These are phyloP conservation scores for Himalopsyche anomala DNA, from an alignment of 2,888 invertebrate genomes.

Conservation along the genomic window DNA sequence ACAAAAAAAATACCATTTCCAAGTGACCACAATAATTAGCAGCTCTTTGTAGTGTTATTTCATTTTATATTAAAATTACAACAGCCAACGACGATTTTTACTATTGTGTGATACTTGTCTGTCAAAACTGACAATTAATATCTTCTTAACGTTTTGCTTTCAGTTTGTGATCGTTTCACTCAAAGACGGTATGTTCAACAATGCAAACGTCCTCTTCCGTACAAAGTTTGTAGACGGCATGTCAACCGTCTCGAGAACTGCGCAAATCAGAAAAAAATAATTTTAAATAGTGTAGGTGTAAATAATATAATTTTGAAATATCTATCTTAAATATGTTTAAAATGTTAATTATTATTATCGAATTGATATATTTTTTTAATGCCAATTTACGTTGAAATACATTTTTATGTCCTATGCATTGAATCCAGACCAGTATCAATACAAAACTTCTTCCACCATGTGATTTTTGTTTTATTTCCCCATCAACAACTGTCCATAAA, in stretches of 20 bases:
- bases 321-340: not conserved
- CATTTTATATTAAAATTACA: no score
- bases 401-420: not conserved
- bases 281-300: conserved; percentile 12
- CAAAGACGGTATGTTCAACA: conserved; percentile 99
- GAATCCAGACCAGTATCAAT: not conserved
- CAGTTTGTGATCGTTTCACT: conserved; percentile 98
- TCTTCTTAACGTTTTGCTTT: conserved; percentile 66
- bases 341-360: not conserved
- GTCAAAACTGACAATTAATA: not conserved
- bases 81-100: no score
- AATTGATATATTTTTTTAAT: conserved; percentile 40
- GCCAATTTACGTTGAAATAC: not conserved
- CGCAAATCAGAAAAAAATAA: conserved; percentile 62
- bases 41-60: no score
- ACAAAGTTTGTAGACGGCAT: conserved; percentile 97
- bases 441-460: not conserved
- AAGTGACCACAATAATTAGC: no score
- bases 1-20: no score
- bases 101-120: not conserved
- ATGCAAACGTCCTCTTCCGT: conserved; percentile 97
- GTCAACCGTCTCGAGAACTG: conserved; percentile 88
- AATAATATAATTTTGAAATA: no score
- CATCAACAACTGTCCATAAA: no score
- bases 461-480: not conserved